Conservation (phyloP, 2,113 vertebrate genomes). For the Brienomyrus longianalis region DNA sequence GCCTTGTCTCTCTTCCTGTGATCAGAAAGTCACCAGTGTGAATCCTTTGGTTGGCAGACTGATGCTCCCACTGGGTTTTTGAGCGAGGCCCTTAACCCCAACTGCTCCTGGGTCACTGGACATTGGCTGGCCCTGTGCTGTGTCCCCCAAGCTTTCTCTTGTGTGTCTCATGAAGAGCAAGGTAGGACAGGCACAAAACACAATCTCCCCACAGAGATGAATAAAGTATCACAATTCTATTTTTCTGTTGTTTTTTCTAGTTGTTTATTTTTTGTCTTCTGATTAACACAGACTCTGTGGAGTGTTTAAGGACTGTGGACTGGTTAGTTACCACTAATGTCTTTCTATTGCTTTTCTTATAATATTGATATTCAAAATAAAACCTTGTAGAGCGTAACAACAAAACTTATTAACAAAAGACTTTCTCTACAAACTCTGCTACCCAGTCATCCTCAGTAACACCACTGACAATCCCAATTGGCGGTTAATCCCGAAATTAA, state of each 20-base stretch:
- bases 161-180: not conserved
- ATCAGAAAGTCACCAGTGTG: not conserved
- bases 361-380: not conserved
- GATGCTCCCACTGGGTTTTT: not conserved
- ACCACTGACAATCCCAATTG: not conserved
- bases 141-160: not conserved
- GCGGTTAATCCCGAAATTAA: conserved; percentile 31
- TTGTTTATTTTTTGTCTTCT: not conserved
- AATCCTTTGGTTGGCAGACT: not conserved
- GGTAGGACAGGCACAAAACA: not conserved
- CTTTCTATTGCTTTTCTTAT: not conserved
- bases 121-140: not conserved
- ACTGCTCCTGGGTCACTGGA: not conserved
- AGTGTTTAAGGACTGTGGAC: not conserved
- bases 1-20: not conserved
- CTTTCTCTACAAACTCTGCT: not conserved
- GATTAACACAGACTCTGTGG: not conserved
- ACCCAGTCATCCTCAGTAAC: not conserved
- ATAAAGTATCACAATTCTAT: not conserved
- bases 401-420: not conserved
- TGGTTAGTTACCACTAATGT: not conserved
- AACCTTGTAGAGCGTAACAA: not conserved
- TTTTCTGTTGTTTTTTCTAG: not conserved
- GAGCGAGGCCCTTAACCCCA: not conserved
- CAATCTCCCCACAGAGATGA: not conserved